These are phyloP conservation scores for Bombus sibiricus DNA, from an alignment of 1,140 invertebrate genomes.

Conservation along the genomic window DNA sequence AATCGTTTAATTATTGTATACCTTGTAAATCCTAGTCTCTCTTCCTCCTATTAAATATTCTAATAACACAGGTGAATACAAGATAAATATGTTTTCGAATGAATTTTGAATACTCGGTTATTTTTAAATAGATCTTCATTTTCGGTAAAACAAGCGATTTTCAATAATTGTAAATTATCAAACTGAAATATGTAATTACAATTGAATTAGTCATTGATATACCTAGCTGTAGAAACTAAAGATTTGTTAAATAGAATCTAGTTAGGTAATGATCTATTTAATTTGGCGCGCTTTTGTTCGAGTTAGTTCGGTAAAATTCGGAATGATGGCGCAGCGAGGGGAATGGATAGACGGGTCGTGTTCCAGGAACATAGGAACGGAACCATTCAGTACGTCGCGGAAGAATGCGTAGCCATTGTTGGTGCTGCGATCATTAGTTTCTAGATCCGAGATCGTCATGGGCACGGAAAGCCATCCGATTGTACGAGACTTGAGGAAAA, in stretches of 20 bases:
- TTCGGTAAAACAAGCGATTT: background rate
- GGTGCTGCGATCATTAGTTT: slow-evolving; percentile 79
- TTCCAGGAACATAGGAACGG: slow-evolving; percentile 73
- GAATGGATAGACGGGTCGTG: slow-evolving; percentile 51
- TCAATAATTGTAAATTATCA: too few species aligned
- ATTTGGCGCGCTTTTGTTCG: slow-evolving; percentile 57
- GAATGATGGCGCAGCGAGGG: slow-evolving; percentile 13
- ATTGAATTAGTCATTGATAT: background rate
- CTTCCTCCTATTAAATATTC: background rate
- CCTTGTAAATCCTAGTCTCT: background rate
- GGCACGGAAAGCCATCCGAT: slow-evolving; percentile 72
- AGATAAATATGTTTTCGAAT: background rate
- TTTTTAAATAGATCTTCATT: background rate
- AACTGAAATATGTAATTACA: background rate
- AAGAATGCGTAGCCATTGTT: slow-evolving; percentile 83
- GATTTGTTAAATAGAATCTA: background rate
- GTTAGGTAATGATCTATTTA: slow-evolving; percentile 6
- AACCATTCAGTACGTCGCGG: slow-evolving; percentile 78
- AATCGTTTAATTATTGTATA: slow-evolving; percentile 54
- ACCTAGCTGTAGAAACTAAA: too few species aligned
- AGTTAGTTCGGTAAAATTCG: slow-evolving; percentile 9
- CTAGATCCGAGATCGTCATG: slow-evolving; percentile 79
- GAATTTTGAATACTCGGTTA: background rate
- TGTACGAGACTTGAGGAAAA: slow-evolving; percentile 64
- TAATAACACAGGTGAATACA: background rate